phyloP scores from a whole-genome alignment of 2,797 vertebrate species.

The Tarsius wallacei region DNA sequence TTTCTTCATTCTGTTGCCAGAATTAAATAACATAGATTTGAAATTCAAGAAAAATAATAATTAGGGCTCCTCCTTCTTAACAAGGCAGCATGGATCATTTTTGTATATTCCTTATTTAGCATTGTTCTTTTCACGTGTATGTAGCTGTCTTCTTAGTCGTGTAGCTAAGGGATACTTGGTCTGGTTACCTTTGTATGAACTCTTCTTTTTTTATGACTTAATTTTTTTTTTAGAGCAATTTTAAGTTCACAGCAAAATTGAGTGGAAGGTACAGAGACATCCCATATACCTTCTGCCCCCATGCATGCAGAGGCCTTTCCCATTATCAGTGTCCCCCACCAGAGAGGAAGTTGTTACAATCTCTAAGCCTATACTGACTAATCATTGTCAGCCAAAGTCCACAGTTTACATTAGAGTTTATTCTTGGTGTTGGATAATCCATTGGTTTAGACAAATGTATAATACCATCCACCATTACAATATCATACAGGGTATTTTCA shows the following conservation, averaged over 20 bases:
- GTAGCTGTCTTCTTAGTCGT: fast-evolving
- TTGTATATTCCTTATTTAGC: background rate
- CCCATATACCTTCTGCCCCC: background rate
- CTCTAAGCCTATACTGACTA: background rate
- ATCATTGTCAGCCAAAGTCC: background rate
- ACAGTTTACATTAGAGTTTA: background rate
- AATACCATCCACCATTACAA: background rate
- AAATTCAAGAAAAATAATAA: background rate
- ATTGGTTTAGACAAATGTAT: background rate
- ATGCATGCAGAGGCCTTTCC: background rate
- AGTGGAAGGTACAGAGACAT: background rate
- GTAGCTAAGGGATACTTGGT: background rate
- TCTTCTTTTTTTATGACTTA: background rate
- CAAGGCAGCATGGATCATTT: background rate
- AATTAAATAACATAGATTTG: background rate
- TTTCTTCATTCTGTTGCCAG: background rate
- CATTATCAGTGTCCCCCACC: fast-evolving
- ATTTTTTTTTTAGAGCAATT: background rate
- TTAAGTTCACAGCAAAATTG: background rate
- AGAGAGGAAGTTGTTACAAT: background rate
- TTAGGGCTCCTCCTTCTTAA: background rate
- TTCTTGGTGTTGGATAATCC: background rate
- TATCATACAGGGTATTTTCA: background rate
- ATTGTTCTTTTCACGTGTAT: background rate
- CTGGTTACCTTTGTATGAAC: background rate